These are phyloP conservation scores for Rhyacophila evoluta DNA, from an alignment of 2,888 invertebrate species.

Conservation along the genomic window DNA sequence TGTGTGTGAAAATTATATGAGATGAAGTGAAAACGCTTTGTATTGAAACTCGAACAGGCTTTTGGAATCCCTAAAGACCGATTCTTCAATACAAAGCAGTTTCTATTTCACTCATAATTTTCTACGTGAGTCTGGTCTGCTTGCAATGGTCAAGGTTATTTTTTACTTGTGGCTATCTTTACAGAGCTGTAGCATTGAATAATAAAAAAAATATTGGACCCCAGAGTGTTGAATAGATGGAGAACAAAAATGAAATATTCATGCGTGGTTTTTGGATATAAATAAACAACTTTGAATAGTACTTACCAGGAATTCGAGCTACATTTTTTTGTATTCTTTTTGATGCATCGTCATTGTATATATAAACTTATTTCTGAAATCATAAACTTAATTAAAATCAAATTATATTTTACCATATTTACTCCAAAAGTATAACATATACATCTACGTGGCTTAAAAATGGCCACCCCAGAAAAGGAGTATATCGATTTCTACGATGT, in stretches of 20 bases:
- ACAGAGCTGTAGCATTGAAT: neutral
- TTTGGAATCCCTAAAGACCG: neutral
- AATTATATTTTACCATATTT: no score
- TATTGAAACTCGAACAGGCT: neutral
- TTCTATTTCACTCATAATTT: constrained; percentile 22
- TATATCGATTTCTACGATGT: no score
- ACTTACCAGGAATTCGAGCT: no score
- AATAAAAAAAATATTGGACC: neutral
- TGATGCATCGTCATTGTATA: no score
- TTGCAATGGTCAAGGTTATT: neutral
- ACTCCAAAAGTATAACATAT: no score
- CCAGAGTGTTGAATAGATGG: neutral
- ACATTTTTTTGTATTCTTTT: no score
- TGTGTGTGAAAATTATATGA: neutral
- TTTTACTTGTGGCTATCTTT: neutral
- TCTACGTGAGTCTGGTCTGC: neutral
- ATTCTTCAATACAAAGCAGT: neutral
- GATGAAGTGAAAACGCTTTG: neutral
- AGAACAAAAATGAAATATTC: neutral
- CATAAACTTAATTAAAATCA: no score
- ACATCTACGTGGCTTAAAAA: no score
- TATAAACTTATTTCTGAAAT: no score
- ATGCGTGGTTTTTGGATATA: neutral
- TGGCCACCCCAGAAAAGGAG: no score
- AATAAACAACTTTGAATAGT: neutral